A percentile compares a stretch with the other conserved stretches of the same genome.
Conservation (phyloP, 2,797 vertebrate genomes). For the Salmo trutta region DNA sequence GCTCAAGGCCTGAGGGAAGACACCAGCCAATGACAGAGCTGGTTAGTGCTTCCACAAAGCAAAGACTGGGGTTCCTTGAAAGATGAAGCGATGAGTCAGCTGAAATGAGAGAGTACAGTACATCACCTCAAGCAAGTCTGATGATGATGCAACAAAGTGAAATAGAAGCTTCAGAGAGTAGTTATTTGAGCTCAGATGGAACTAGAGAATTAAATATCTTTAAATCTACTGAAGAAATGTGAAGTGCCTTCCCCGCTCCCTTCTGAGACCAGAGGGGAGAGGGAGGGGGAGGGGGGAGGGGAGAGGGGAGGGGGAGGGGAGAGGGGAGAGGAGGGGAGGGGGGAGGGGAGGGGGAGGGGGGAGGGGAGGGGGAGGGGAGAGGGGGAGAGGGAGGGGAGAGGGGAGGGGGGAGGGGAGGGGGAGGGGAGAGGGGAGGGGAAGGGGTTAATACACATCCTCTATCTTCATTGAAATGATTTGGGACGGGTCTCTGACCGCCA, state of each 20-base stretch:
- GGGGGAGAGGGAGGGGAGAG: too few species aligned
- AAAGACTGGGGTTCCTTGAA: slow-evolving; percentile 28
- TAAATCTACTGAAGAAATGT: too few species aligned
- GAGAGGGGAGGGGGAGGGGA: accelerated
- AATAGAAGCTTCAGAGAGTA: slow-evolving; percentile 27
- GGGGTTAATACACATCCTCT: slow-evolving; percentile 29
- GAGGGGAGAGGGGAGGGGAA: neutral
- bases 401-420: neutral
- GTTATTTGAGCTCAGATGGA: slow-evolving; percentile 5
- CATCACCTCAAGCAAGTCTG: slow-evolving; percentile 38
- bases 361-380: neutral
- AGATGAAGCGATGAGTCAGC: slow-evolving; percentile 67
- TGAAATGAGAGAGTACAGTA: slow-evolving; percentile 36
- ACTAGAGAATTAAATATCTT: slow-evolving; percentile 28
- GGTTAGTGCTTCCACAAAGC: slow-evolving; percentile 51
- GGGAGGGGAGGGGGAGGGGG: neutral
- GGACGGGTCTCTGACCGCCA: slow-evolving; percentile 32
- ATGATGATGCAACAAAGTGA: slow-evolving; percentile 60
- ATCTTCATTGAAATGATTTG: slow-evolving; percentile 39
- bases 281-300: neutral
- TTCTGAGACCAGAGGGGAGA: slow-evolving; percentile 42
- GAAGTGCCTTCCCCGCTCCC: slow-evolving; percentile 9
- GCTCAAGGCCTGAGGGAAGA: slow-evolving; percentile 40
- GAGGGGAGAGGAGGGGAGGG: accelerated
- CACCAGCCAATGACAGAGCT: slow-evolving; percentile 43